Percentiles rank a stretch among this genome's conserved stretches.
Evolutionary conservation across 2,888 invertebrate genomes (phyloP).

Genomic region (Drosophila imparisetae): DNA sequence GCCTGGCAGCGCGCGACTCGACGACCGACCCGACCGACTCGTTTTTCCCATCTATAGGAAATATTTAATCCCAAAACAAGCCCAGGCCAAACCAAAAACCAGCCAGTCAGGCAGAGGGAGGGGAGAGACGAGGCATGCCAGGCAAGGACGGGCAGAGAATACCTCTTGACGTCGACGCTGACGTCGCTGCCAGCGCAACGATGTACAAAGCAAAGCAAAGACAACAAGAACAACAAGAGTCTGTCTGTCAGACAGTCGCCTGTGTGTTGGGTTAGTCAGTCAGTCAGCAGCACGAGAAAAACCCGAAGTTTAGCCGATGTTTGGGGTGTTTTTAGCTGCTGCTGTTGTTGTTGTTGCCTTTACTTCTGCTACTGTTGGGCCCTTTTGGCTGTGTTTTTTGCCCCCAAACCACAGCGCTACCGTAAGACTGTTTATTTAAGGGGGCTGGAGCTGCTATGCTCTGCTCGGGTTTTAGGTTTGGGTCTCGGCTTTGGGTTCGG

Average conservation of each 20-base stretch:
- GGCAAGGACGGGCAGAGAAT: slow-evolving; percentile 67
- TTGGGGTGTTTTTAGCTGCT: slow-evolving; percentile 60
- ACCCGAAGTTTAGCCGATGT: slow-evolving; percentile 65
- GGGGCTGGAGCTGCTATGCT: not conserved
- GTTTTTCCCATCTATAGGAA: slow-evolving; percentile 81
- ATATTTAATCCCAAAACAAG: slow-evolving; percentile 81
- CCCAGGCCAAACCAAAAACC: slow-evolving; percentile 69
- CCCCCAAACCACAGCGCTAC: slow-evolving; percentile 39
- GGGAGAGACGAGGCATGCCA: slow-evolving; percentile 14
- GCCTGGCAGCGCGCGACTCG: slow-evolving; percentile 51
- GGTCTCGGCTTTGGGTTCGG: slow-evolving; percentile 23
- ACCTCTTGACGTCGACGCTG: slow-evolving; percentile 46
- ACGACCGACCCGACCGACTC: slow-evolving; percentile 80
- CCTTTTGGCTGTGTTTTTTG: slow-evolving; percentile 34
- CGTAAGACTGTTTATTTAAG: slow-evolving; percentile 35
- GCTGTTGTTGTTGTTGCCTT: not conserved
- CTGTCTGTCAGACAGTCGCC: slow-evolving; percentile 16
- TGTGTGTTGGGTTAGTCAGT: slow-evolving; percentile 8
- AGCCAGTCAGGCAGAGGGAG: slow-evolving; percentile 19
- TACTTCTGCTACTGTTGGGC: slow-evolving; percentile 27
- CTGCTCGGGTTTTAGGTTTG: not conserved
- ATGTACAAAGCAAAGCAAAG: slow-evolving; percentile 66
- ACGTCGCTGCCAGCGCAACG: slow-evolving; percentile 47
- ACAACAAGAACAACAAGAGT: slow-evolving; percentile 38
- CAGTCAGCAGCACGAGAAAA: slow-evolving; percentile 20